Conservation (phyloP, 2,888 invertebrate genomes). For the Eubasilissa splendida region DNA sequence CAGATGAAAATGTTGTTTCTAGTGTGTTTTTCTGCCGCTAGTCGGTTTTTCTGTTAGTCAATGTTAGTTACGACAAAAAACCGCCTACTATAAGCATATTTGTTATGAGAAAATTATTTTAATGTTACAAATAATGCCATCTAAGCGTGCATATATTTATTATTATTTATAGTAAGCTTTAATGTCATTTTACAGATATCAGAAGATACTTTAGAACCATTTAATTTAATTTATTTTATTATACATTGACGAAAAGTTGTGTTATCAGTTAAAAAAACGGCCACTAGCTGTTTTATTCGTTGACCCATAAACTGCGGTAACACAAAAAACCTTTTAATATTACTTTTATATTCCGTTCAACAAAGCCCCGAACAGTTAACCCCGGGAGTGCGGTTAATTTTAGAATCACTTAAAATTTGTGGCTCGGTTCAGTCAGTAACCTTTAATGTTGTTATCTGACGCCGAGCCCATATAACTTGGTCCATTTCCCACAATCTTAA, state of each 20-base stretch:
- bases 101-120: too few species aligned
- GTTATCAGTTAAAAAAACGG: constrained; percentile 11
- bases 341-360: constrained; percentile 20
- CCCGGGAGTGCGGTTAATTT: constrained; percentile 24
- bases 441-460: constrained; percentile 38
- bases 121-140: too few species aligned
- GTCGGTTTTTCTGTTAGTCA: too few species aligned
- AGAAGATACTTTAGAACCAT: too few species aligned
- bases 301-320: constrained; percentile 16
- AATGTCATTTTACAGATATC: too few species aligned
- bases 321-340: constrained; percentile 22
- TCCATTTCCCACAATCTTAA: constrained; percentile 46
- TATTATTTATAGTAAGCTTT: too few species aligned
- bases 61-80: too few species aligned
- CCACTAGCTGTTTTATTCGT: constrained; percentile 19
- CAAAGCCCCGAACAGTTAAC: constrained; percentile 21
- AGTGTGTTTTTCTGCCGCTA: too few species aligned
- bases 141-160: too few species aligned
- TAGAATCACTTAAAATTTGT: constrained; percentile 32
- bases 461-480: constrained; percentile 39
- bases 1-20: too few species aligned
- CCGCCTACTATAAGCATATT: too few species aligned
- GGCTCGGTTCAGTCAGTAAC: constrained; percentile 15
- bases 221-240: too few species aligned
- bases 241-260: constrained; percentile 11